Percentiles rank a stretch among this genome's conserved stretches.
Evolutionary conservation across 2,113 vertebrate species (phyloP).

Genomic region (Thamnophis sirtalis): DNA sequence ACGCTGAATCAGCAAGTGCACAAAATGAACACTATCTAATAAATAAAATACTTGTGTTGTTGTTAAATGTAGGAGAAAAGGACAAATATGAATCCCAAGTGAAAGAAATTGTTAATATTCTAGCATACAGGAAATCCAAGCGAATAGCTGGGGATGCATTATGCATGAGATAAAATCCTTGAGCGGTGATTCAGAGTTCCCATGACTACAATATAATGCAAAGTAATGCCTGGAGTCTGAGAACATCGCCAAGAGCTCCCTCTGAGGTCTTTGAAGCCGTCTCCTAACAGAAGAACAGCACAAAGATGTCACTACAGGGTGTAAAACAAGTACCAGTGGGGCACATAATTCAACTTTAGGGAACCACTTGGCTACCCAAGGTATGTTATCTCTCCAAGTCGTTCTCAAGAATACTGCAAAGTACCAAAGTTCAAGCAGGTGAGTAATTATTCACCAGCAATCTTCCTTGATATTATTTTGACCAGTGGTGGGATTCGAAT

Average conservation of each 20-base stretch:
- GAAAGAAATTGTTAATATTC: conserved; percentile 49
- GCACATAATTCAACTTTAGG: not conserved
- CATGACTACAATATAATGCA: conserved; percentile 47
- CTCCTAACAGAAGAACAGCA: not conserved
- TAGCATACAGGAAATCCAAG: conserved; percentile 44
- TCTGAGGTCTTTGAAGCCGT: not conserved
- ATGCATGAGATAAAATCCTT: conserved; percentile 48
- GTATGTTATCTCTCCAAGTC: not conserved
- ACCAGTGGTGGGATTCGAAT: too few species aligned
- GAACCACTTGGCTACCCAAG: not conserved
- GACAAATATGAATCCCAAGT: conserved; percentile 48
- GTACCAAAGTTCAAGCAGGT: not conserved
- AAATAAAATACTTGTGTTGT: conserved; percentile 3
- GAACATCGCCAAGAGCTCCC: not conserved
- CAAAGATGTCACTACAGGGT: not conserved
- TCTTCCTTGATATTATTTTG: not conserved
- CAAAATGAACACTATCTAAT: not conserved
- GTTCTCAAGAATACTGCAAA: not conserved
- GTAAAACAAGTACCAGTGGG: not conserved
- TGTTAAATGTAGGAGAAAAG: conserved; percentile 28
- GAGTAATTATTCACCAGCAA: not conserved
- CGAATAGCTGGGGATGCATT: conserved; percentile 45
- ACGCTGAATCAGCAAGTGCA: conserved; percentile 16
- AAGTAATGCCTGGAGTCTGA: conserved; percentile 28
- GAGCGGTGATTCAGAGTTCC: conserved; percentile 49